Evolutionary conservation across 2,113 vertebrate species (phyloP), one percentile per base, ranked within the genome.

Genomic region (Trogon melanurus): DNA sequence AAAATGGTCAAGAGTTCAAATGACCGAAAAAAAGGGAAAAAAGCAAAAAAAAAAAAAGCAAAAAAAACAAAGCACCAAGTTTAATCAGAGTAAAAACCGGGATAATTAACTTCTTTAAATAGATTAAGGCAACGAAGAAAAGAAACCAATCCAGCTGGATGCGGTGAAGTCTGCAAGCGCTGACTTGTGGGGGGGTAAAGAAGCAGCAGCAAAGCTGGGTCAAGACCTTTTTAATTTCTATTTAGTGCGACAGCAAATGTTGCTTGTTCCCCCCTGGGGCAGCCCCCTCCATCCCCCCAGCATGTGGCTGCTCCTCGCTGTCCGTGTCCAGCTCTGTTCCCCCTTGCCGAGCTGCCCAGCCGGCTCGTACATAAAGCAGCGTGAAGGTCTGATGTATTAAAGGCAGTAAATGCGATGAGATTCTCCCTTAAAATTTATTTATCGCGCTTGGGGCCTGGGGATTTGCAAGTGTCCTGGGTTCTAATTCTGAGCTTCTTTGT

Each of bases 61-160:
- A 30, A 25, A 41, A 13, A 23, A 5, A 19, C 9, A 25, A 36
- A 20, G 10, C 3, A 4, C 23, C 21, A 5, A 17, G 7, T 27
- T 86, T 67, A 71, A 84, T 72, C 54, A 69, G 89, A 26, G 9
- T 29, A 9, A 50, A 10, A 91, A 18, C 27, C 41, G 34, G 60
- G 65, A 25, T 94, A 78, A 92, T 54, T 34, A 62, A 22, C 34
- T 80, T 7, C 80, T 73, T 64, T 80, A 90, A 81, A 78, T 73
- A 78, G 87, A 9, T 22, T 8, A 32, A 90, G 45, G 73, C 58
- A 92, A 27, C 41, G 29, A 7, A 32, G 57, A 45, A 51, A 36
- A 36, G 27, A 16, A 67, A 13, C 54, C 41, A 18, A 0, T 45
- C 0, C 36, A 19, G 30, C 51, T 70, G 61, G 27, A 53, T 48